Evolutionary conservation across 1,140 invertebrate genomes (phyloP), one percentile per base, ranked within the genome.

Genomic region (Thrips palmi): DNA sequence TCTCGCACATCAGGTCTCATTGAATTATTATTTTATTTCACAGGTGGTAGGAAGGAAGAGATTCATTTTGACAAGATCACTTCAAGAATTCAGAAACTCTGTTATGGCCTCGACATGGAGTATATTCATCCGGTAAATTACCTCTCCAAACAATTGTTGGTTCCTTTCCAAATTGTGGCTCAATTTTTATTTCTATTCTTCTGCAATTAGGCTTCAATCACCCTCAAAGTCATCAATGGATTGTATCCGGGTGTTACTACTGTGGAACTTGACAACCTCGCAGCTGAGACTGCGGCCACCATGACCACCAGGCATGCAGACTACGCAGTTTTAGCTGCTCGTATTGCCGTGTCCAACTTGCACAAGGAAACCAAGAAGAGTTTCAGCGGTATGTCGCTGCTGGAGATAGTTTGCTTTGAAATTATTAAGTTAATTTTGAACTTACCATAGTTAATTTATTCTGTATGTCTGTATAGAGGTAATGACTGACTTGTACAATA

Each of bases 61-160:
- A 81, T 97, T 3, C 83, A 92, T 59, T 87, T 96, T 59, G 92
- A 97, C 58, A 97, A 98, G 70, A 97, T 98, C 39, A 97, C 92
- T 2, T 89, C 84, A 0, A 66, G 93, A 48, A 89, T 98, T 23
- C 72, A 81, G 51, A 97, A 97, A 53, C 64, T 97, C 33, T 96
- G 93, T 52, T 96, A 96, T 67, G 86, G 85, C 22, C 64, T 97
- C 3, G 87, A 97, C 56, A 83, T 81, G 72, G 87, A 97, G 39
- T 96, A 83, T 67, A 77, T 97, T 27, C 88, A 97, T 59, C 89
- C 93, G 17, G 88, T 93, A 69, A 74, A 68, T 70, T 42, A 5
- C 25, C 37, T 37, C 32, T 46, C n/a, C n/a, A n/a, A 15, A n/a
- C n/a, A n/a, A n/a, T n/a, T n/a, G n/a, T n/a, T n/a, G n/a, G n/a